Base-by-base conservation (phyloP, 2,888 invertebrate genomes). In the Rhorus exstirpatorius region DNA sequence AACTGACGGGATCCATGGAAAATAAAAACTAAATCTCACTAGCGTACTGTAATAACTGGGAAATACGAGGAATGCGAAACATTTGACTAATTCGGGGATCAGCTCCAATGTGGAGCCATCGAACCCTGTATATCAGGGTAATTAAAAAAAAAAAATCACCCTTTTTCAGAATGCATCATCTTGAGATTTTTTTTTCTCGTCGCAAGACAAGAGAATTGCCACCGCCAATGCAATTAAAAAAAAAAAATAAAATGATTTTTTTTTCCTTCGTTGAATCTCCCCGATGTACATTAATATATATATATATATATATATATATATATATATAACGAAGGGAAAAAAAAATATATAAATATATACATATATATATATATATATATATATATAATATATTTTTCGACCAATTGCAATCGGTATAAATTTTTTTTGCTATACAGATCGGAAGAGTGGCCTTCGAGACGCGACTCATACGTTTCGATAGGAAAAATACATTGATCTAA, bases 401-500 rank as follows among this genome's bases (percentile, higher is more conserved):
- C 49, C 71, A 44, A 76, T 68, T 49, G 60, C 72, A 60, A 61
- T 77, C 63, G 55, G 49, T 81, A 81, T 41, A 78, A 81, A 81
- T 78, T 63, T 58, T 44, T 41, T 55, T 68, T 35, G 78, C 67
- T 74, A 53, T 72, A 72, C 60, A 81, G 35, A 61, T 63, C 70
- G 76, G 61, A 51, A 19, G n/a, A 17, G n/a, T n/a, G 61, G 31
- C 19, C 44, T 24, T 46, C 21, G 24, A 10, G 14, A n/a, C n/a
- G 51, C n/a, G 67, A 24, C 67, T 24, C 41, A 38, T 8, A 7
- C 41, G 26, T 19, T 70, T 70, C 70, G 46, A 58, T 70, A 58
- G 70, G 53, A 81, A 74, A 81, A 81, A 81, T 81, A 81, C 46
- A 58, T n/a, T 53, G 46, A 74, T 78, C 74, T 78, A 78, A 74